Evolutionary conservation across 2,888 invertebrate genomes (phyloP).

Genomic region (Nomada hirtipes): DNA sequence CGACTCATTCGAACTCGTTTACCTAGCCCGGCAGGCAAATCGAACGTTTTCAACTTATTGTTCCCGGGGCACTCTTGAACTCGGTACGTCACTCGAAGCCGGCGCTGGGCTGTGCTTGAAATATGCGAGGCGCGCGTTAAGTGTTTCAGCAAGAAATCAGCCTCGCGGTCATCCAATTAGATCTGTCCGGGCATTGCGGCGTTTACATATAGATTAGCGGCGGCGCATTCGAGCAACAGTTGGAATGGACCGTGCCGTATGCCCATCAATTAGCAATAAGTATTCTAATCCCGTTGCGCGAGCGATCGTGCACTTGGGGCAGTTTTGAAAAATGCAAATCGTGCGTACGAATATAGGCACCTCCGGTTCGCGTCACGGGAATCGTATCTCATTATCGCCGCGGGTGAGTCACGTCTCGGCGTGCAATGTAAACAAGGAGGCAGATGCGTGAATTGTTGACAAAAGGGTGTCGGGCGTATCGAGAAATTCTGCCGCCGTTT

Average conservation of each 20-base stretch:
- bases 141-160: conserved; percentile 59
- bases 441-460: no score
- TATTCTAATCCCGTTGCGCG: background rate
- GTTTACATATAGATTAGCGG: conserved; percentile 36
- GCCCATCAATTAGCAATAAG: background rate
- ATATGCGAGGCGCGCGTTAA: conserved; percentile 57
- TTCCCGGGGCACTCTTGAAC: background rate
- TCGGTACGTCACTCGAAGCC: conserved; percentile 12
- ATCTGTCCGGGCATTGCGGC: conserved; percentile 20
- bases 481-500: background rate
- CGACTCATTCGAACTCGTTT: no score
- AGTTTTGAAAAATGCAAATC: no score
- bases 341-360: no score
- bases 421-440: background rate
- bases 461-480: background rate
- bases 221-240: conserved; percentile 27
- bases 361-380: background rate
- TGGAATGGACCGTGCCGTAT: conserved; percentile 1
- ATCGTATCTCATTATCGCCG: background rate
- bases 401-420: background rate
- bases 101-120: conserved; percentile 31
- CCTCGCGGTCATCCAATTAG: conserved; percentile 60
- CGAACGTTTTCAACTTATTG: background rate
- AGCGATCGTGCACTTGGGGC: no score
- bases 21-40: no score